phyloP scores from a whole-genome alignment of 2,888 invertebrate genomes.

The Patella pellucida region DNA sequence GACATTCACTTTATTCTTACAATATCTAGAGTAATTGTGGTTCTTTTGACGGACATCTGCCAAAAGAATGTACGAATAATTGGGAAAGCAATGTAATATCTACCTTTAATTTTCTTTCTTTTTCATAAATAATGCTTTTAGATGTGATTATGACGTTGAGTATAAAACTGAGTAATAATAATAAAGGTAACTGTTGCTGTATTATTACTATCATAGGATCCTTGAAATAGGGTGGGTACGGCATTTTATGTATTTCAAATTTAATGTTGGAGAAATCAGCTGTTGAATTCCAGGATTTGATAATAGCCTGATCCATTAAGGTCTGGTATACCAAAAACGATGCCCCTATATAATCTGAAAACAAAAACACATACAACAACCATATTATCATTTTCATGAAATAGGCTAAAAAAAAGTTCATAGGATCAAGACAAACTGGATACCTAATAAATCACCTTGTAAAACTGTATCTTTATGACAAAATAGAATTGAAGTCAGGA shows the following conservation, averaged over 20 bases:
- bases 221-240: slow-evolving; percentile 80
- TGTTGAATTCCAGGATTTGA: slow-evolving; percentile 38
- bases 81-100: background rate
- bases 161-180: slow-evolving; percentile 85
- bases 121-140: slow-evolving; percentile 82
- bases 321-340: slow-evolving; percentile 80
- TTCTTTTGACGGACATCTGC: no score
- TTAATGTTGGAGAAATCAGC: background rate
- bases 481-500: no score
- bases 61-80: no score
- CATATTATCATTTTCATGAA: no score
- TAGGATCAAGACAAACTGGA: no score
- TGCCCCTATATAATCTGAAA: slow-evolving; percentile 76
- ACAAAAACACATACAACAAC: no score
- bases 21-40: no score
- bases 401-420: no score
- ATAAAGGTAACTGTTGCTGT: slow-evolving; percentile 80
- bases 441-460: no score
- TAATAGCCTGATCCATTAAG: slow-evolving; percentile 73
- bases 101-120: slow-evolving; percentile 76
- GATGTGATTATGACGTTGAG: slow-evolving; percentile 85
- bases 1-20: no score
- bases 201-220: slow-evolving; percentile 80
- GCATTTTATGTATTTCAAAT: slow-evolving; percentile 77
- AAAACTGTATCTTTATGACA: no score